Evolutionary conservation across 2,113 vertebrate species (phyloP), one percentile per base, ranked within the genome.

Genomic region (Catagonus wagneri): DNA sequence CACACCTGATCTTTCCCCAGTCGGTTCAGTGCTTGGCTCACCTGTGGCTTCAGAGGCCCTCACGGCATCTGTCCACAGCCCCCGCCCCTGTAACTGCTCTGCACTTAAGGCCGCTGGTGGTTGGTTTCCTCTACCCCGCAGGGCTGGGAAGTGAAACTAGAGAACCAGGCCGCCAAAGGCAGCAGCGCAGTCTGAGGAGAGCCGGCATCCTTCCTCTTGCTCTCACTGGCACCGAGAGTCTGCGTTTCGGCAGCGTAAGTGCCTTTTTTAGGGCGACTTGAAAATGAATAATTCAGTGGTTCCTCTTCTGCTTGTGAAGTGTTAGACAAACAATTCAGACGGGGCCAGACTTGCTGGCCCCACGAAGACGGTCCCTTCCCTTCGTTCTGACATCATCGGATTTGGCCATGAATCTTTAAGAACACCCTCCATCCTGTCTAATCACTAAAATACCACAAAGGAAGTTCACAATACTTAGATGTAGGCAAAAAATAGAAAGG

Each of bases 271-370:
- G 97, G 58, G 68, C 72, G 44, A 93, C 84, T 1, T 93, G 85
- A 92, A 97, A 97, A 98, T 96, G 96, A 98, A 96, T 97, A 96
- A 96, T 96, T 97, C 96, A 96, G 94, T 83, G 93, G 97, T 95
- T 90, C 91, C 96, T 94, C 56, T 93, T 97, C 93, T 91, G 93
- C 96, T 96, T 75, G 95, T 97, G 94, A 97, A 98, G 97, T 91
- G 96, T 95, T 96, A 97, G 75, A 93, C 98, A 98, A 97, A 98
- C 96, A 97, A 80, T 19, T 13, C 95, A 90, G 94, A 97, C 3
- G 91, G 95, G 96, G 96, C 90, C 97, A 98, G 98, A 98, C 98
- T 98, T 69, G 68, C 98, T 84, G 97, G 97, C 98, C 98, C 98
- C 98, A 96, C 0, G 5, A 60, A 94, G 88, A 54, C 96, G 85